phyloP scores from a whole-genome alignment of 2,888 invertebrate species.

The Drosophila setosimentum region DNA sequence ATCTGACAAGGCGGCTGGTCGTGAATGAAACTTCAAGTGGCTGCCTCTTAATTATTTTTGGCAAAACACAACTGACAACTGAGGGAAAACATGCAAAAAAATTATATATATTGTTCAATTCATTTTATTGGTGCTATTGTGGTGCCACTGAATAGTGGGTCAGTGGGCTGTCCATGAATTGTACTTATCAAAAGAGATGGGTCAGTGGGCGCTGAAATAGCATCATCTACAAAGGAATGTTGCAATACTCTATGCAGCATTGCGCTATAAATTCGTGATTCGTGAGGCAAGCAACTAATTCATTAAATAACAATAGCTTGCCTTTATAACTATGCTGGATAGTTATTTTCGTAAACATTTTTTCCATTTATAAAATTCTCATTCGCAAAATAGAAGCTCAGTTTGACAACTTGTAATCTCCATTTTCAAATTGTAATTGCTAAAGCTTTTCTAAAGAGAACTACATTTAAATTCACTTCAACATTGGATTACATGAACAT shows the following conservation, averaged over 20 bases:
- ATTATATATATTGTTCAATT: constrained; percentile 22
- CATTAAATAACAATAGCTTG: background rate
- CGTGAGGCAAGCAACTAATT: background rate
- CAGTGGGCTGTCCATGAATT: constrained; percentile 30
- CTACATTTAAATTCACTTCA: background rate
- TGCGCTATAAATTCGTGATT: background rate
- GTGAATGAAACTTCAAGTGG: constrained; percentile 56
- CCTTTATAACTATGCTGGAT: background rate
- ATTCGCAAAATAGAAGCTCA: background rate
- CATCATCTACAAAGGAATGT: constrained; percentile 24
- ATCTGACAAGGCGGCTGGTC: constrained; percentile 25
- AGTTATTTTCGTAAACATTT: background rate
- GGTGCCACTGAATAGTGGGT: constrained; percentile 39
- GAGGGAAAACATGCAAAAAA: constrained; percentile 60
- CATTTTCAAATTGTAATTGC: background rate
- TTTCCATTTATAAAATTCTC: background rate
- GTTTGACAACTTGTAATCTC: background rate
- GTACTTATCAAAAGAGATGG: constrained; percentile 1
- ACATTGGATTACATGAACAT: background rate
- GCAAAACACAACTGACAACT: constrained; percentile 49
- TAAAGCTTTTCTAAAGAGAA: background rate
- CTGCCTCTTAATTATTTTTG: constrained; percentile 53
- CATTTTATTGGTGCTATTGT: constrained; percentile 22
- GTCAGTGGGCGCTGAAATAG: constrained; percentile 11
- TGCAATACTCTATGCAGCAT: background rate